Conservation (phyloP, 2,797 vertebrate genomes). For the Spheniscus humboldti region DNA sequence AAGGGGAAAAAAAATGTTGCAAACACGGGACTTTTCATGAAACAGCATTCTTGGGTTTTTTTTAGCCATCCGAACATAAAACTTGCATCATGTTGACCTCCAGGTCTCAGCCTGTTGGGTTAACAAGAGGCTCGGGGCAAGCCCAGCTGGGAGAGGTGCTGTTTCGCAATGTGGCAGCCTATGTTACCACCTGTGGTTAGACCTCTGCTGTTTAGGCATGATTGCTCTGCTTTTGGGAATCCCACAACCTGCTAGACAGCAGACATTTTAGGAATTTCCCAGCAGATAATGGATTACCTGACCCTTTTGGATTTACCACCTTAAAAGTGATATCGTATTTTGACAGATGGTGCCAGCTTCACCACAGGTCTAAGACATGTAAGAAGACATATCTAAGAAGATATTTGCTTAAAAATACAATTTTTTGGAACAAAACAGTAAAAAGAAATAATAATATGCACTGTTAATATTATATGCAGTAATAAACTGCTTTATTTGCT, state of each 20-base stretch:
- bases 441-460: neutral
- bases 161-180: rapidly evolving
- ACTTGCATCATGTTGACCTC: neutral
- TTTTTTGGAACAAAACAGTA: neutral
- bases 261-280: neutral
- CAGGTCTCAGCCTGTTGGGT: neutral
- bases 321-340: neutral
- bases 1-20: rapidly evolving
- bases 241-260: neutral
- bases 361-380: neutral
- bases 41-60: neutral
- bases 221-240: neutral
- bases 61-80: neutral
- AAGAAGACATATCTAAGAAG: neutral
- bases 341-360: neutral
- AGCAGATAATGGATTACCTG: neutral
- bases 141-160: neutral
- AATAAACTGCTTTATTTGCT: neutral
- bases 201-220: neutral
- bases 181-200: neutral
- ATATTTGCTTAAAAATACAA: neutral
- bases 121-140: neutral
- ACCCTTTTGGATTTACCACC: neutral
- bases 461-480: neutral
- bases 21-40: rapidly evolving